Evolutionary conservation across 1,140 invertebrate genomes (phyloP), one percentile per base, ranked within the genome.

Genomic region (Drosophila orosa): DNA sequence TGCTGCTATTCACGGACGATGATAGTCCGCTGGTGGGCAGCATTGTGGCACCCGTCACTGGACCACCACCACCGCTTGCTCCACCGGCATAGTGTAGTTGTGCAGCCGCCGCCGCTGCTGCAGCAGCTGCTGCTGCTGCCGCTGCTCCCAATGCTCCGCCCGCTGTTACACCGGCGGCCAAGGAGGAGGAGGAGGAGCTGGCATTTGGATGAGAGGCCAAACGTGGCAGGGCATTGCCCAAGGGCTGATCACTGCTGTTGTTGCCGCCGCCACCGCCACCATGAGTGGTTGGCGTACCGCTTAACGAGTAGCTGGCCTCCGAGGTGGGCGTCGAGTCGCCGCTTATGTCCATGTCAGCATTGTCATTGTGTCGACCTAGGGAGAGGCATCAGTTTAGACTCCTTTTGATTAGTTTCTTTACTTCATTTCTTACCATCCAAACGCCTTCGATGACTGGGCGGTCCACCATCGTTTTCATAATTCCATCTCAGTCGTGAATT

Each of bases 261-360:
- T n/a, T n/a, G n/a, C n/a, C n/a, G n/a, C n/a, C n/a, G n/a, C 55
- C 29, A 29, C 59, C 55, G 33, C 81, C 78, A 27, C 78, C 71
- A 33, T 90, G 85, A 47, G 91, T 67, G 59, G 82, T 92, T 72
- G 86, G 79, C 71, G 92, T 89, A 54, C 91, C 91, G 77, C 85
- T 90, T 29, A 90, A 58, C 56, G 92, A 84, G 62, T 93, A 93
- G 33, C 92, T 93, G 58, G 95, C 93, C 92, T 96, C 95, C 13
- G 95, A 96, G 40, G 95, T 96, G 35, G 96, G 96, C 65, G 96
- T 96, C 74, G 95, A 96, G 85, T 96, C 96, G 68, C 95, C 95
- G 61, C 96, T 97, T 57, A 97, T 97, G 80, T 97, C 96, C 96
- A 97, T 97, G 89, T 97, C 96, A 81, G 96, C 95, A 61, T 91